Base-by-base conservation (phyloP, 2,888 invertebrate genomes). In the Panorpa germanica region DNA sequence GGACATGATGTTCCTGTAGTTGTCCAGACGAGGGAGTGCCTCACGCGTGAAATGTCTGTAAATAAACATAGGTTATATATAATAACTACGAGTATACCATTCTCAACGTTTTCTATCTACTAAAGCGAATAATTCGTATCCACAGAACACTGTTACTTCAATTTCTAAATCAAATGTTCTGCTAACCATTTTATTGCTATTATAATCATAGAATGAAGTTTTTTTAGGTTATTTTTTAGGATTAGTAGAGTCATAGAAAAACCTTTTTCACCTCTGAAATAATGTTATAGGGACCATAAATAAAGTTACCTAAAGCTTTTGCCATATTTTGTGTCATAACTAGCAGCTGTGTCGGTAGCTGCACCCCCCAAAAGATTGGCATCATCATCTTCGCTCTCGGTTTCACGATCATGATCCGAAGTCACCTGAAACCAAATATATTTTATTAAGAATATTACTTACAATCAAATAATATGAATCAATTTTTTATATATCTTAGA, bases 1-100 rank as follows among this genome's bases (percentile, higher is more conserved):
- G 11, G 85, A 85, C 64, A 83, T 64, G 42, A 85, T 80, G 45
- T 86, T 83, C 39, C 86, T 66, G 55, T 86, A 86, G 57, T 86
- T 85, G 52, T 86, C 86, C 53, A 86, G 54, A 30, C 85, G 64
- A 3, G 86, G 86, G 35, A 86, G 52, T 5, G 83, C 86, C 55
- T 88, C 86, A 33, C 85, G 59, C 13, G 86, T 88, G 49, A 85
- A 73, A 48, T 85, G 80, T 38, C 80, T 75, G 47, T 8, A 12
- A 21, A 28, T 24, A 17, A 23, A 11, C 22, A 4, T 32, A 8
- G 21, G 20, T 15, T 28, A 28, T 23, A 16, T 19, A 15, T 31
- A 24, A 21, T 15, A 10, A 24, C 5, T 18, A n/a, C n/a, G n/a
- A n/a, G n/a, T n/a, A n/a, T n/a, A n/a, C n/a, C n/a, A n/a, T n/a